Percentiles rank a stretch among this genome's conserved stretches.
phyloP scores from a whole-genome alignment of 2,797 vertebrate species.

The Muscicapa striata region DNA sequence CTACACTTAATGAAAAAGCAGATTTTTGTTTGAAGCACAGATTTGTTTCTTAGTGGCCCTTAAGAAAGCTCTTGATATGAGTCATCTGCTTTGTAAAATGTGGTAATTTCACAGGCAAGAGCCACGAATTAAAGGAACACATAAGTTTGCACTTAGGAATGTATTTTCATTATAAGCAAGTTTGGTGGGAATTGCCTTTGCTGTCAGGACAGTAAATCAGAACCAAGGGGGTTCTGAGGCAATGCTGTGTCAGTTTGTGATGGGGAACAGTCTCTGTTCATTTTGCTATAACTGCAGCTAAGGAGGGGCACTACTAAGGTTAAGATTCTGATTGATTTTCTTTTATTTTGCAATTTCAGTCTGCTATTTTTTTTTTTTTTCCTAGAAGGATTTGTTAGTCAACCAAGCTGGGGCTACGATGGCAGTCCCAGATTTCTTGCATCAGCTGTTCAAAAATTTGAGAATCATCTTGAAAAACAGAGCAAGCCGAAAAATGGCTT shows the following conservation, averaged over 20 bases:
- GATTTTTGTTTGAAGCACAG: background rate
- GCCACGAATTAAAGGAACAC: background rate
- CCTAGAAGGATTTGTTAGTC: background rate
- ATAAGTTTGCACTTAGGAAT: background rate
- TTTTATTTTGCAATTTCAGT: background rate
- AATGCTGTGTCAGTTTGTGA: background rate
- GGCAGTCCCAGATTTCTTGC: background rate
- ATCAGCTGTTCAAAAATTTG: background rate
- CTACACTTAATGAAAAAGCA: constrained; percentile 11
- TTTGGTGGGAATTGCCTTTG: background rate
- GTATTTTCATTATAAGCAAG: background rate
- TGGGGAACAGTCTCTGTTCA: background rate
- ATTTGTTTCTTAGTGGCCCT: background rate
- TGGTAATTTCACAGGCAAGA: background rate
- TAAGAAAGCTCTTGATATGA: background rate
- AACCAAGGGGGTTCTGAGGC: background rate
- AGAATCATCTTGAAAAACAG: background rate
- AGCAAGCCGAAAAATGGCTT: background rate
- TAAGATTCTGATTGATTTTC: background rate
- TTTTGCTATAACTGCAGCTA: background rate
- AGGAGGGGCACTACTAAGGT: background rate
- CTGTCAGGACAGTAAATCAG: background rate
- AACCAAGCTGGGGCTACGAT: background rate
- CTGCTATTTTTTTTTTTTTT: background rate
- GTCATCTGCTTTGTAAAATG: background rate